Evolutionary conservation across 2,888 invertebrate species (phyloP).

Genomic region (Ctenicera cuprea): DNA sequence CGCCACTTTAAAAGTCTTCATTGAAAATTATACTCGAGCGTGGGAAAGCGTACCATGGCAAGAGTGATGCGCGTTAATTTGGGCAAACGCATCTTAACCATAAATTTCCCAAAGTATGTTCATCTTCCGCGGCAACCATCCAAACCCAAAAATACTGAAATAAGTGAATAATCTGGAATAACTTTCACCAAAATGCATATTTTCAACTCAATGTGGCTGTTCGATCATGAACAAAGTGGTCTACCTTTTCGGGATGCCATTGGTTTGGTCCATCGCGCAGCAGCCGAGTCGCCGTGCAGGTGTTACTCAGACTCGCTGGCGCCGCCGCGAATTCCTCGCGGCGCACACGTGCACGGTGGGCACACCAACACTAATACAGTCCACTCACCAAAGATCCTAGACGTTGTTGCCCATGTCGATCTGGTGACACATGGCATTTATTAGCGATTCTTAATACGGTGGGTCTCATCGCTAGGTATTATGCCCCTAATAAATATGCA

Average conservation of each 20-base stretch:
- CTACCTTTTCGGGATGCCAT: constrained; percentile 64
- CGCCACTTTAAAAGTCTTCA: not conserved
- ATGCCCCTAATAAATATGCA: constrained; percentile 42
- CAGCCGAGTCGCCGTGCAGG: constrained; percentile 74
- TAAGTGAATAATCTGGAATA: too few relatives aligned
- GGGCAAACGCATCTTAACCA: too few relatives aligned
- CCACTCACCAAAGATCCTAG: constrained; percentile 39
- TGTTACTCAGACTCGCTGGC: constrained; percentile 80
- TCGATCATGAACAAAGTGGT: constrained; percentile 47
- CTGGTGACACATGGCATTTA: constrained; percentile 37
- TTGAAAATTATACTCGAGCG: constrained; percentile 17
- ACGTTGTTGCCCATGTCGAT: constrained; percentile 19
- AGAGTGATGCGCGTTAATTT: not conserved
- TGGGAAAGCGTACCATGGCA: constrained; percentile 3
- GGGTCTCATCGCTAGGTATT: constrained; percentile 17
- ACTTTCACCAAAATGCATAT: not conserved
- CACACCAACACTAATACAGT: constrained; percentile 49
- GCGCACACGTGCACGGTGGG: constrained; percentile 71
- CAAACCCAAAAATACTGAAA: too few relatives aligned
- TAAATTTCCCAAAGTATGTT: too few relatives aligned
- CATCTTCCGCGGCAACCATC: too few relatives aligned
- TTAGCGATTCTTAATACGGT: constrained; percentile 33
- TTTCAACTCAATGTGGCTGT: constrained; percentile 14
- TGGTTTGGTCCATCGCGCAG: constrained; percentile 65
- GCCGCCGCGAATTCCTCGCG: constrained; percentile 77